phyloP scores from a whole-genome alignment of 2,888 invertebrate genomes.

The Timandra comae region DNA sequence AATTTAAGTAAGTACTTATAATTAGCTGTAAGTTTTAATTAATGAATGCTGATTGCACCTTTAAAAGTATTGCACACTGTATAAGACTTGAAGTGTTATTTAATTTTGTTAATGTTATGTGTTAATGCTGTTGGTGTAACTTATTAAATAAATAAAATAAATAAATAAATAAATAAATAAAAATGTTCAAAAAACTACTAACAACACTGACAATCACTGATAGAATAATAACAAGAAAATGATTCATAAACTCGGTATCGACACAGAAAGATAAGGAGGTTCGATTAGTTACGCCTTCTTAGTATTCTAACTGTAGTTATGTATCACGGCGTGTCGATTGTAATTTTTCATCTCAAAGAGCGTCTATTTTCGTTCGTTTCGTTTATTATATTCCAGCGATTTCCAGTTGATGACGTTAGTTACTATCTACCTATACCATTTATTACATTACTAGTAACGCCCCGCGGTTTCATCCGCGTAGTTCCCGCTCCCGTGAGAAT shows the following conservation, averaged over 20 bases:
- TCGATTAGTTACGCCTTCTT: neutral
- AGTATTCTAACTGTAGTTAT: too few species aligned
- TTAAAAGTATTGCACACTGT: too few species aligned
- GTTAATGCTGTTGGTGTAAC: too few species aligned
- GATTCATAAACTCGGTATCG: neutral
- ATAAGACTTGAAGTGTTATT: too few species aligned
- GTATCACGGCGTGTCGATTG: conserved; percentile 1
- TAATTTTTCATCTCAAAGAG: conserved; percentile 16
- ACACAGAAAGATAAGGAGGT: neutral
- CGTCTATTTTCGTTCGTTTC: conserved; percentile 28
- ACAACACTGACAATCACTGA: neutral
- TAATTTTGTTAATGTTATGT: too few species aligned
- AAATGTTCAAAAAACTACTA: neutral
- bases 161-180: conserved; percentile 1
- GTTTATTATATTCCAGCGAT: conserved; percentile 20
- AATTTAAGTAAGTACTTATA: too few species aligned
- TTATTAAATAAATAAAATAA: too few species aligned
- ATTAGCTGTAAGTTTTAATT: too few species aligned
- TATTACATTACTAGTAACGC: too few species aligned
- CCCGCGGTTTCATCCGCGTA: too few species aligned
- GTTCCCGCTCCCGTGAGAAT: too few species aligned
- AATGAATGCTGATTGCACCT: too few species aligned
- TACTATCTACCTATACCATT: neutral
- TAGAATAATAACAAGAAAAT: neutral
- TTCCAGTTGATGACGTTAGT: neutral